These are phyloP conservation scores for Brachypteracias leptosomus DNA, from an alignment of 2,113 vertebrate species.

Conservation along the genomic window DNA sequence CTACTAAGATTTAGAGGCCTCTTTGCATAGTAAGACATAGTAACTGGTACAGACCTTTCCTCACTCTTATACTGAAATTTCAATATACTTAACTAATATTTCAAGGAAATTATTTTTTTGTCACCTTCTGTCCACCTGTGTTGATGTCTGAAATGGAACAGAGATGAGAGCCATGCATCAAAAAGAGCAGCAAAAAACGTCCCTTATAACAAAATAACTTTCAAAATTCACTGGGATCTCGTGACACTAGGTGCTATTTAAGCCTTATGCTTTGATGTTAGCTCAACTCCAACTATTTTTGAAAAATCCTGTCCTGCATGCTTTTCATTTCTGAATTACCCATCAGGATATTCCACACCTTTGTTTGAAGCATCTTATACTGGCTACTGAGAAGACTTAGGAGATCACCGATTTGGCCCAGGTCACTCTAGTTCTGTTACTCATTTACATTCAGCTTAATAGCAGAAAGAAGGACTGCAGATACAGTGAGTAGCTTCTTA, in stretches of 20 bases:
- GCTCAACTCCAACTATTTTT: not conserved
- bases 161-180: not conserved
- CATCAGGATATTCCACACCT: not conserved
- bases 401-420: not conserved
- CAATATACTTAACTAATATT: not conserved
- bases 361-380: not conserved
- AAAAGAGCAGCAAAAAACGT: constrained; percentile 22
- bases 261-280: not conserved
- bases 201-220: not conserved
- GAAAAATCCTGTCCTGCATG: not conserved
- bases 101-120: not conserved
- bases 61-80: not conserved
- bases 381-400: not conserved
- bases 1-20: not conserved
- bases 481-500: not conserved
- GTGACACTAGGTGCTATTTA: not conserved
- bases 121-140: not conserved
- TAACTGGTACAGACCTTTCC: not conserved
- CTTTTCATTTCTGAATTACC: not conserved
- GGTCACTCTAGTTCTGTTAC: not conserved
- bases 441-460: not conserved
- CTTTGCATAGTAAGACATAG: not conserved
- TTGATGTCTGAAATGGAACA: not conserved
- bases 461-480: not conserved
- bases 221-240: not conserved